Base-by-base conservation (phyloP, 2,888 invertebrate genomes). In the Sialis lutaria region DNA sequence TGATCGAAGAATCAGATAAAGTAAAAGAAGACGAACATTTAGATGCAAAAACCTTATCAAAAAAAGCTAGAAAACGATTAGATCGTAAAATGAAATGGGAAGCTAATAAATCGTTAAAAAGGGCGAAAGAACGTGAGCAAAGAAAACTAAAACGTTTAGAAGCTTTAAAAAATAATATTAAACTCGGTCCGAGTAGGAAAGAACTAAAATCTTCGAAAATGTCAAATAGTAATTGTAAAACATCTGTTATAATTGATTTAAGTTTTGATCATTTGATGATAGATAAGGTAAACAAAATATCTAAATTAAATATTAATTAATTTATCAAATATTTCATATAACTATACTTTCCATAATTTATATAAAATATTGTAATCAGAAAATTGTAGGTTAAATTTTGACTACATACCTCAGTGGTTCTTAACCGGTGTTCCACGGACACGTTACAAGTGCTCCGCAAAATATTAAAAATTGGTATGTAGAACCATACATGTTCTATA, bases 261-360 rank as follows among this genome's bases (percentile, higher is more conserved):
- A 87, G 89, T 58, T 95, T 91, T 63, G 91, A 92, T 60, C 73
- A 87, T 52, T 68, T 88, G 44, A 97, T 97, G 96, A 81, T 77
- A 51, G 85, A 64, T 51, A 67, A 67, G 53, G 63, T 63, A 54
- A 48, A 22, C 2, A 22, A 31, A 33, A 31, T 39, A n/a, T 33
- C 2, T 32, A 32, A n/a, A 6, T 6, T 40, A 5, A 6, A 41
- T 5, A 4, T 3, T 35, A 41, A 5, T 6, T 6, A 30, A 41
- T 12, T n/a, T 6, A 41, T 10, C 13, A 13, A 6, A 13, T 35
- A n/a, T 35, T 35, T n/a, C 9, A n/a, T n/a, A n/a, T n/a, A n/a
- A n/a, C n/a, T n/a, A n/a, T n/a, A n/a, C n/a, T n/a, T n/a, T n/a
- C n/a, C n/a, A n/a, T n/a, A n/a, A n/a, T n/a, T n/a, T n/a, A n/a